Base-by-base conservation (phyloP, 2,888 invertebrate genomes). In the Lasioglossum oenotherae region DNA sequence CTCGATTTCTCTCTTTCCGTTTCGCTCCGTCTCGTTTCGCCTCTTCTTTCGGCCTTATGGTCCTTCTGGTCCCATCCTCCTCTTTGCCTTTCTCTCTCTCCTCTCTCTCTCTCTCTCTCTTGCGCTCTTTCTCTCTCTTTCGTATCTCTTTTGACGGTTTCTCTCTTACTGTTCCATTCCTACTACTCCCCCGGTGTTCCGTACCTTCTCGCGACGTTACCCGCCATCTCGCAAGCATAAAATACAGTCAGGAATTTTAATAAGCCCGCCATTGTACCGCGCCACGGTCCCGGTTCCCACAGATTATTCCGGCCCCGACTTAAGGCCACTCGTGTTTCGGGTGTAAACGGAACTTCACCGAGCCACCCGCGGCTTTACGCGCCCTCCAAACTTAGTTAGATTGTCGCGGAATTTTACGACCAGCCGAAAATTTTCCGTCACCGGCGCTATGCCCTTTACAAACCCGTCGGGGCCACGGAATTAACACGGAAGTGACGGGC, bases 161-260 rank as follows among this genome's bases (percentile, higher is more conserved):
- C 75, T 77, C 75, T 67, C 73, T 41, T 84, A 64, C 80, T 82
- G 79, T 81, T 78, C 38, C 81, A 41, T 72, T 84, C 84, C 84
- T 74, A 87, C 83, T 75, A 38, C 35, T 31, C 79, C 85, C 76
- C 74, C 85, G 69, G 80, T 80, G 78, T 81, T 82, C 80, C 83
- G 83, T 78, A 71, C 85, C 85, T 84, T 85, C 85, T 81, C 87
- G 83, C 89, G 87, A 87, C 89, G 87, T 80, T 84, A 82, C 86
- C 87, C 89, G 85, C 82, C 87, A 84, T 90, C 92, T 91, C 91
- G 91, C 91, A 90, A 86, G 89, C 92, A 93, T 93, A 93, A 93
- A 93, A 93, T 93, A 93, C 92, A 93, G 92, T 89, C 91, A 91
- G 93, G 93, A 93, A 93, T 93, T 93, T 93, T 93, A 93, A 93